Conservation (phyloP, 2,113 vertebrate species). For the Poecile atricapillus region DNA sequence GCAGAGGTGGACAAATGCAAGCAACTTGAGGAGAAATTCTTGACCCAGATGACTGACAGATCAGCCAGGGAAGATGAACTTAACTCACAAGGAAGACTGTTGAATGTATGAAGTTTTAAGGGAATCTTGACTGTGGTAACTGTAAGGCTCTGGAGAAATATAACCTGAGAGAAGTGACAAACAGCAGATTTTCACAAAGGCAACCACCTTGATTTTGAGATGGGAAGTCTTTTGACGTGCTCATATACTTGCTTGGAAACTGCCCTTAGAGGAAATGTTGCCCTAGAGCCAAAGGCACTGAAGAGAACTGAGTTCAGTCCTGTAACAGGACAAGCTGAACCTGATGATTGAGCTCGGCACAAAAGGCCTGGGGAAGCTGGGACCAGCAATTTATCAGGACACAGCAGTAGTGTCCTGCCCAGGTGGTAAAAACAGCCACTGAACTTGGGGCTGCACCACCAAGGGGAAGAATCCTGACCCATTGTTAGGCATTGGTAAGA, state of each 20-base stretch:
- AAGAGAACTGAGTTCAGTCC: accelerated
- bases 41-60: background rate
- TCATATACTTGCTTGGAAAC: background rate
- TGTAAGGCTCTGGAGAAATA: background rate
- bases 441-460: background rate
- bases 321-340: background rate
- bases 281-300: background rate
- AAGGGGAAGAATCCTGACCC: background rate
- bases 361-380: background rate
- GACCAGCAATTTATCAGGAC: background rate
- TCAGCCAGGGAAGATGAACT: background rate
- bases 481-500: background rate
- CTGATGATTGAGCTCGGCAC: background rate
- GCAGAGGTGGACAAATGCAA: background rate
- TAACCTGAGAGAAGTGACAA: background rate
- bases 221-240: background rate
- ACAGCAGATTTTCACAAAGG: background rate
- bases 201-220: background rate
- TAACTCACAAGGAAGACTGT: background rate
- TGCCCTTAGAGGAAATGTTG: background rate
- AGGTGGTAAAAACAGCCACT: background rate
- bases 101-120: background rate
- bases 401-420: background rate
- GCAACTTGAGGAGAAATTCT: accelerated
- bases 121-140: background rate